phyloP scores from a whole-genome alignment of 1,140 invertebrate genomes.

The Drosophila persimilis region DNA sequence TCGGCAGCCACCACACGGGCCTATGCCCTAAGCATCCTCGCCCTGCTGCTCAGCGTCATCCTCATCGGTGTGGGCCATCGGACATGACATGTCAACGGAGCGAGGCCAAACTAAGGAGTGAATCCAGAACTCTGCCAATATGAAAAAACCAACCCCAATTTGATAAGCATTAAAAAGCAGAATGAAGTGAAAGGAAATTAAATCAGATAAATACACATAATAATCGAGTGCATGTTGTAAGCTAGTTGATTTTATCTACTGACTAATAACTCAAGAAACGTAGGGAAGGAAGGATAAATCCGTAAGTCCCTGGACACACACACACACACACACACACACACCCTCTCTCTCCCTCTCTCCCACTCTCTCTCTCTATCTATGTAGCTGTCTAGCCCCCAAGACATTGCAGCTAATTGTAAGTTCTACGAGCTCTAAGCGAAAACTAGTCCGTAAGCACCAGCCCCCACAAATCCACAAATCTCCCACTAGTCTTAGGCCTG shows the following conservation, averaged over 20 bases:
- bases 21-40: slow-evolving; percentile 72
- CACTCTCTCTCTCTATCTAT: too few species aligned
- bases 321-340: too few species aligned
- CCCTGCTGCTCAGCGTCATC: slow-evolving; percentile 68
- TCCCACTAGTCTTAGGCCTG: slow-evolving; percentile 24
- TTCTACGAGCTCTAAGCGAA: slow-evolving; percentile 69
- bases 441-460: slow-evolving; percentile 46
- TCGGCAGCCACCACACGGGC: slow-evolving; percentile 75
- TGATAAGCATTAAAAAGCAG: slow-evolving; percentile 30
- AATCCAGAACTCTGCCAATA: slow-evolving; percentile 53
- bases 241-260: slow-evolving; percentile 75
- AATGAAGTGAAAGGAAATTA: slow-evolving; percentile 6
- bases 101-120: slow-evolving; percentile 22
- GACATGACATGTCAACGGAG: slow-evolving; percentile 72
- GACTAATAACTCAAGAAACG: slow-evolving; percentile 37
- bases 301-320: slow-evolving; percentile 6
- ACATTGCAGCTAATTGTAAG: slow-evolving; percentile 49
- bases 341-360: neutral
- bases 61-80: slow-evolving; percentile 67
- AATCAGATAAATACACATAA: slow-evolving; percentile 27
- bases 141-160: slow-evolving; percentile 40
- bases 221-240: slow-evolving; percentile 70
- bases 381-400: too few species aligned
- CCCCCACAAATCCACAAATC: too few species aligned
- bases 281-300: slow-evolving; percentile 25